Evolutionary conservation across 1,140 invertebrate species (phyloP).

Genomic region (Tribolium castaneum): DNA sequence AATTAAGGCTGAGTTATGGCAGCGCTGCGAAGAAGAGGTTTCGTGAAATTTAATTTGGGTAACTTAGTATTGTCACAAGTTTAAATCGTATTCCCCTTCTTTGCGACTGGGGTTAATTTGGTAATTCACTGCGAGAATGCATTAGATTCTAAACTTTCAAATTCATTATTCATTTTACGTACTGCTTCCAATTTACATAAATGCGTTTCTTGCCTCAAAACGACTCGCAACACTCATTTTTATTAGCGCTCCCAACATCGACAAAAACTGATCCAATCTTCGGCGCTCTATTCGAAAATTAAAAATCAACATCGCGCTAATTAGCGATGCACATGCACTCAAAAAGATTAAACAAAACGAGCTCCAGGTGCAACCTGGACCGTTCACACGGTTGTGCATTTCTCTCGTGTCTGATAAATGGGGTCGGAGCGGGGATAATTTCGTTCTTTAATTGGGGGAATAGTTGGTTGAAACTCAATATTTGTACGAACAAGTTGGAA

Average conservation of each 20-base stretch:
- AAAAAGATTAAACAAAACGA: too few species aligned
- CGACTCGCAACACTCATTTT: conserved; percentile 36
- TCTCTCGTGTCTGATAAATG: too few species aligned
- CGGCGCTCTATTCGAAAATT: too few species aligned
- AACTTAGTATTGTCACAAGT: conserved; percentile 59
- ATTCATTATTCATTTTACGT: conserved; percentile 54
- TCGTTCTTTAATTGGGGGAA: too few species aligned
- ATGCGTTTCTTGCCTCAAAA: conserved; percentile 50
- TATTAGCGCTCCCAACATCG: conserved; percentile 3
- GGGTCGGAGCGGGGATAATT: too few species aligned
- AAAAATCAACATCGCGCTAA: too few species aligned
- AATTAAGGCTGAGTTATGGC: conserved; percentile 58
- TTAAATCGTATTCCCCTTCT: conserved; percentile 54
- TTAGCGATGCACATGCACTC: too few species aligned
- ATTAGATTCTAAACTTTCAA: conserved; percentile 50
- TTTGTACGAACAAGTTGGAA: conserved; percentile 8
- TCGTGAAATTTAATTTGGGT: conserved; percentile 59
- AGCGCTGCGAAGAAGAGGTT: conserved; percentile 47
- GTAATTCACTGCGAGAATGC: conserved; percentile 54
- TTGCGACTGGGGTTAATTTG: conserved; percentile 52
- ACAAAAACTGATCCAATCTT: neutral
- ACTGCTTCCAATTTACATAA: conserved; percentile 51
- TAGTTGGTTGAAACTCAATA: conserved; percentile 2
- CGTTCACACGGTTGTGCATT: too few species aligned
- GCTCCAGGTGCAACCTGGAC: too few species aligned